A percentile compares a stretch with the other conserved stretches of the same genome.
Evolutionary conservation across 1,140 invertebrate genomes (phyloP).

Genomic region (Zaprionus kolodkinae): DNA sequence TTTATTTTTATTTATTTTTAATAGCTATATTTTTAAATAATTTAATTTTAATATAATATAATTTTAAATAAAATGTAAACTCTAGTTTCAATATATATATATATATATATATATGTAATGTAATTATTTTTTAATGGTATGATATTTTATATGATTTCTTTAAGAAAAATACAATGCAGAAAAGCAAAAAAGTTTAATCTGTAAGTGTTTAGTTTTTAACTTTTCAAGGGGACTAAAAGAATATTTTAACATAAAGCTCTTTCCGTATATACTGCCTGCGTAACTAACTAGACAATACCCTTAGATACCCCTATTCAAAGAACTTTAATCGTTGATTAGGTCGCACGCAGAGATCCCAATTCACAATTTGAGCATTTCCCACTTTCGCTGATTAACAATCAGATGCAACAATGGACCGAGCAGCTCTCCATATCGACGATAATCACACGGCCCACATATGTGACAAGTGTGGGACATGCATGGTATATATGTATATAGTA

Average conservation of each 20-base stretch:
- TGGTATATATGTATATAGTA: not conserved
- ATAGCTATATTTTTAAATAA: too few species aligned
- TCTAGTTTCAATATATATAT: too few species aligned
- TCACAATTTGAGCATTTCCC: slow-evolving; percentile 15
- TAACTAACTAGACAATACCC: not conserved
- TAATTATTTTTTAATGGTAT: too few species aligned
- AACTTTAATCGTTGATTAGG: slow-evolving; percentile 23
- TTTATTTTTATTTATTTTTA: too few species aligned
- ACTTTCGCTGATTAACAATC: slow-evolving; percentile 11
- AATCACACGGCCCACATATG: slow-evolving; percentile 36
- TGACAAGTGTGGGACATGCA: not conserved
- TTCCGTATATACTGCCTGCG: not conserved
- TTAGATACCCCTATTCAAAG: not conserved
- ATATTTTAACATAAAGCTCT: not conserved
- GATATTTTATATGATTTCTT: too few species aligned
- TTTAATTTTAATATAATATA: too few species aligned
- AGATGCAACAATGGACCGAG: slow-evolving; percentile 22
- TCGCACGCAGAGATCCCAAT: slow-evolving; percentile 13
- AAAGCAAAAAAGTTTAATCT: too few species aligned
- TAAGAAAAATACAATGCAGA: too few species aligned
- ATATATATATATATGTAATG: too few species aligned
- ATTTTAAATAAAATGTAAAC: too few species aligned
- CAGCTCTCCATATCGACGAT: slow-evolving; percentile 25
- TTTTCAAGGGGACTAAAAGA: not conserved
- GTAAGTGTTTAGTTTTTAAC: too few species aligned